These are phyloP conservation scores for Rhea americana DNA, from an alignment of 2,113 vertebrate species.

Conservation along the genomic window DNA sequence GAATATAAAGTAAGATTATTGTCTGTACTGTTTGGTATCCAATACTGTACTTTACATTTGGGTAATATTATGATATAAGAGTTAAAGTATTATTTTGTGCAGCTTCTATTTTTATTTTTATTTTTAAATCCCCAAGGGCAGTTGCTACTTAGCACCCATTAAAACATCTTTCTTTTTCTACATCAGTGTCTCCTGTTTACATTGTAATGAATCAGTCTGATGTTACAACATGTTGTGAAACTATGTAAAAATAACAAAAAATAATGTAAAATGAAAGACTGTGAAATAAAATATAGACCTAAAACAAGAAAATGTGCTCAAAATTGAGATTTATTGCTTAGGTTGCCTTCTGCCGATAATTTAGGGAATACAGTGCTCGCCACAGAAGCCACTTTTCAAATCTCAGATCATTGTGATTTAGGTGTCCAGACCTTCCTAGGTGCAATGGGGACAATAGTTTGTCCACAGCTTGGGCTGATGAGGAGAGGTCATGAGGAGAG, in stretches of 20 bases:
- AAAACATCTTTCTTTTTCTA: conserved; percentile 47
- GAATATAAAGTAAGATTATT: not conserved
- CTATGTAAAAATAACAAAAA: conserved; percentile 44
- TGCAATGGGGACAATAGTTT: fast-evolving
- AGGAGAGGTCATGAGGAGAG: not conserved
- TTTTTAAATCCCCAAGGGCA: conserved; percentile 43
- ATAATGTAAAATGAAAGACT: conserved; percentile 1
- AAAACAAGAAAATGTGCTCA: not conserved
- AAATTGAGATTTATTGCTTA: not conserved
- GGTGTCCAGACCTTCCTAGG: not conserved
- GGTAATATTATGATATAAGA: not conserved
- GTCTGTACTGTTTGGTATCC: not conserved
- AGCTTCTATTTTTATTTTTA: conserved; percentile 60
- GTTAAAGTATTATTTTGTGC: conserved; percentile 46
- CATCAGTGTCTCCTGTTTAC: conserved; percentile 59
- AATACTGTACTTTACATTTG: fast-evolving
- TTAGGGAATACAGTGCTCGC: not conserved
- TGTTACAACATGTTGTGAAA: conserved; percentile 58
- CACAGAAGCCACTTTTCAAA: not conserved
- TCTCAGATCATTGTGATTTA: fast-evolving
- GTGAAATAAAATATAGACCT: not conserved
- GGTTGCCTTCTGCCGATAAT: not conserved
- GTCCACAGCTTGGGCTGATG: fast-evolving
- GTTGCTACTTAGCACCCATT: conserved; percentile 59
- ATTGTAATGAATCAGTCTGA: conserved; percentile 46